Conservation (phyloP, 2,113 vertebrate genomes). For the Pedetes capensis region DNA sequence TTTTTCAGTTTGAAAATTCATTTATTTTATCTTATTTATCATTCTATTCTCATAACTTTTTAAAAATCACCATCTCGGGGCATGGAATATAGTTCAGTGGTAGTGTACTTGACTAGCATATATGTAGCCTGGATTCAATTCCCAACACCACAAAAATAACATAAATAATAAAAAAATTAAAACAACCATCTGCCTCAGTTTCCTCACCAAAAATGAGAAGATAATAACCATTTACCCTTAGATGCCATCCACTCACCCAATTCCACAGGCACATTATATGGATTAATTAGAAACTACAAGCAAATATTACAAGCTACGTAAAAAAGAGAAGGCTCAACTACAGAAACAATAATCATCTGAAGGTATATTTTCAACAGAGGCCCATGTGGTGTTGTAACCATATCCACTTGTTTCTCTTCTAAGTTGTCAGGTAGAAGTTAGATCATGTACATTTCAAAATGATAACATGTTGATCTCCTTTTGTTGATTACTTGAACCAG, state of each 20-base stretch:
- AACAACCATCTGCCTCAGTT: constrained; percentile 9
- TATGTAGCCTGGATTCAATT: neutral
- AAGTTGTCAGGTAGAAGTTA: neutral
- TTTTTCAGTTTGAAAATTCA: constrained; percentile 10
- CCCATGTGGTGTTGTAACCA: neutral
- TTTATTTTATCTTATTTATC: neutral
- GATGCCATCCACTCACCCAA: neutral
- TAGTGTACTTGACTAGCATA: neutral
- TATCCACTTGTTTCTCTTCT: constrained; percentile 1
- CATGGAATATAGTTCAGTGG: neutral
- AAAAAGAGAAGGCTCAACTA: neutral
- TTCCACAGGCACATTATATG: neutral
- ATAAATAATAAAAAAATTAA: neutral
- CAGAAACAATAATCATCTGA: neutral
- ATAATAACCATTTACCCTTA: neutral
- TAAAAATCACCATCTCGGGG: neutral
- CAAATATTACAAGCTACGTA: neutral
- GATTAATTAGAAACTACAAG: constrained; percentile 44
- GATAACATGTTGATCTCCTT: constrained; percentile 6
- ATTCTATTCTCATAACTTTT: neutral
- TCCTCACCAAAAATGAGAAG: constrained; percentile 21
- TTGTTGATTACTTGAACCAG: constrained; percentile 39
- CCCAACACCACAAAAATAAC: neutral
- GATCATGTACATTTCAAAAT: neutral
- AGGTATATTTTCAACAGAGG: constrained; percentile 36